Percentiles rank a stretch among this genome's conserved stretches.
These are phyloP conservation scores for Dasypolia templi DNA, from an alignment of 2,888 invertebrate species.

Conservation along the genomic window DNA sequence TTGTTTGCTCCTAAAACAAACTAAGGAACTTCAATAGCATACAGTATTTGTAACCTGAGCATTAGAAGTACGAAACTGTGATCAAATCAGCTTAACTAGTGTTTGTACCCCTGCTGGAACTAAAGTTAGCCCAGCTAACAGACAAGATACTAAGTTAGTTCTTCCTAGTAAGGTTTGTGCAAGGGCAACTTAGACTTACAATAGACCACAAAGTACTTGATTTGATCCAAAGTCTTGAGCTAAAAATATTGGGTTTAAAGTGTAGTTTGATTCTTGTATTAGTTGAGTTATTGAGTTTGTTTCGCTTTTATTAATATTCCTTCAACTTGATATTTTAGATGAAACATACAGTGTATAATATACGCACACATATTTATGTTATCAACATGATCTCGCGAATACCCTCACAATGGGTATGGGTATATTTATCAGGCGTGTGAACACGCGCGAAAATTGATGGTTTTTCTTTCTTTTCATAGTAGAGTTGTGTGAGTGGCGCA, in stretches of 20 bases:
- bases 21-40: conserved; percentile 26
- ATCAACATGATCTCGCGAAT: conserved; percentile 42
- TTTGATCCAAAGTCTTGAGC: conserved; percentile 39
- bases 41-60: conserved; percentile 39
- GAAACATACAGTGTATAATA: conserved; percentile 20
- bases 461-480: conserved; percentile 71
- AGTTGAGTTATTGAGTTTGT: neutral
- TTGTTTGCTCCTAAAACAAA: conserved; percentile 35
- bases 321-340: conserved; percentile 3
- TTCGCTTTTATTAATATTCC: conserved; percentile 4
- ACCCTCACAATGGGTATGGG: conserved; percentile 49
- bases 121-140: conserved; percentile 53
- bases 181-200: conserved; percentile 46
- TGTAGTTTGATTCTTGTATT: conserved; percentile 33
- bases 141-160: conserved; percentile 59
- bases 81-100: conserved; percentile 59
- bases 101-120: conserved; percentile 51
- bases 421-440: conserved; percentile 48
- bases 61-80: conserved; percentile 53
- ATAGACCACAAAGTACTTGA: conserved; percentile 44
- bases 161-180: conserved; percentile 42
- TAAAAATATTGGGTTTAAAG: conserved; percentile 43
- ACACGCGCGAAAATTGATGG: conserved; percentile 71
- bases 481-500: conserved; percentile 73
- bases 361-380: conserved; percentile 31